Conservation (phyloP, 2,888 invertebrate genomes). For the Rhamphomyia laevipes region DNA sequence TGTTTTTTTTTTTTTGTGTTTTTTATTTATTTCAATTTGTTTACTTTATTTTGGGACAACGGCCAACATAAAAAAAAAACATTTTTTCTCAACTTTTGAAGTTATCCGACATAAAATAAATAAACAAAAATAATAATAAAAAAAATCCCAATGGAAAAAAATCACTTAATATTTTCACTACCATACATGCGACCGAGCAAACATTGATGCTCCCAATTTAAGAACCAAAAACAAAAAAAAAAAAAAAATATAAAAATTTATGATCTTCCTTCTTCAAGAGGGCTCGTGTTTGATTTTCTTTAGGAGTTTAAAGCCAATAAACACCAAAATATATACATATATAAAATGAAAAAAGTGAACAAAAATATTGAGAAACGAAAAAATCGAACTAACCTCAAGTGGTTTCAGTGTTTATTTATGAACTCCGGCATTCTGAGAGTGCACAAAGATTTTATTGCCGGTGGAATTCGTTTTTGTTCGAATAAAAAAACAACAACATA, state of each 20-base stretch:
- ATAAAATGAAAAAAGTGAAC: background rate
- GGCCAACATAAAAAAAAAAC: no score
- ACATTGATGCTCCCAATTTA: conserved; percentile 17
- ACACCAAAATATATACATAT: conserved; percentile 1
- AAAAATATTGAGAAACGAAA: conserved; percentile 5
- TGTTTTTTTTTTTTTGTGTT: no score
- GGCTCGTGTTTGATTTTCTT: conserved; percentile 1
- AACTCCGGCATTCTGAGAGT: no score
- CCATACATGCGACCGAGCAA: conserved; percentile 17
- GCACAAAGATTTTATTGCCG: no score
- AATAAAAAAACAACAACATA: no score
- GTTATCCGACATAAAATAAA: conserved; percentile 10
- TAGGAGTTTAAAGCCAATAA: background rate
- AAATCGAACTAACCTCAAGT: background rate
- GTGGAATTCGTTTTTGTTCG: no score
- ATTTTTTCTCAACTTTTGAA: no score
- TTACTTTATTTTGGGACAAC: no score
- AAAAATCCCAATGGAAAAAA: conserved; percentile 14
- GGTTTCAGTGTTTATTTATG: background rate
- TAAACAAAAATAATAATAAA: conserved; percentile 15
- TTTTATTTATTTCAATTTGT: no score
- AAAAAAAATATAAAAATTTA: no score
- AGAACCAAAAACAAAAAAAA: no score
- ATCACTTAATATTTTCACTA: conserved; percentile 20
- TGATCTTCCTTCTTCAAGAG: background rate